Base-by-base conservation (phyloP, 2,113 vertebrate species). In the Aegithalos caudatus region DNA sequence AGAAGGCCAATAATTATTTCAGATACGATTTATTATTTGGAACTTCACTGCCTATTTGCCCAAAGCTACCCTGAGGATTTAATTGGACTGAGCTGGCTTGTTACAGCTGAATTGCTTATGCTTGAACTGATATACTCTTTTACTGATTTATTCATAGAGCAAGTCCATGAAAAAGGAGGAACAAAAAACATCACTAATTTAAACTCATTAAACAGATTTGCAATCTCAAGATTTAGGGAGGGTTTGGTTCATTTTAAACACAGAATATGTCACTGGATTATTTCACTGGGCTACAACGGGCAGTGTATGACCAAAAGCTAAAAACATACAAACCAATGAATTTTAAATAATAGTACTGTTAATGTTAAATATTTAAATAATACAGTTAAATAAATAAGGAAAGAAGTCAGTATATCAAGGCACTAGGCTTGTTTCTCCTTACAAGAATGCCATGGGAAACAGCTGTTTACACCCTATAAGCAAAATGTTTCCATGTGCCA, bases 51-150 rank as follows among this genome's bases (percentile, higher is more conserved):
- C 81, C 24, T 44, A 33, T 90, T 78, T 94, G 86, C 93, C 91
- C 78, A 94, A 71, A 95, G 81, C 90, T 87, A 14, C 88, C 85
- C 92, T 11, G 76, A 96, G 94, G 92, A 91, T 86, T 95, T 96
- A 95, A 96, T 85, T 97, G 94, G 80, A 54, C 82, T 28, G 84
- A 87, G 89, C 51, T 80, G 93, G 89, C 89, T 97, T 57, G 69
- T 84, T 95, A 84, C 7, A 88, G 92, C 65, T 56, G 69, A 64
- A 64, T 97, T 95, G 94, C 87, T 97, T 88, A 80, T 82, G 90
- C 94, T 83, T 83, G 86, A 97, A 95, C 89, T 65, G 76, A 84
- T 37, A 38, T 74, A 67, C 86, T 86, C 95, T 83, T 83, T 42
- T 47, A 37, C 67, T 92, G 90, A 92, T 92, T 94, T 92, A 95